Base-by-base conservation (phyloP, 2,113 vertebrate species). In the Pyxicephalus adspersus region DNA sequence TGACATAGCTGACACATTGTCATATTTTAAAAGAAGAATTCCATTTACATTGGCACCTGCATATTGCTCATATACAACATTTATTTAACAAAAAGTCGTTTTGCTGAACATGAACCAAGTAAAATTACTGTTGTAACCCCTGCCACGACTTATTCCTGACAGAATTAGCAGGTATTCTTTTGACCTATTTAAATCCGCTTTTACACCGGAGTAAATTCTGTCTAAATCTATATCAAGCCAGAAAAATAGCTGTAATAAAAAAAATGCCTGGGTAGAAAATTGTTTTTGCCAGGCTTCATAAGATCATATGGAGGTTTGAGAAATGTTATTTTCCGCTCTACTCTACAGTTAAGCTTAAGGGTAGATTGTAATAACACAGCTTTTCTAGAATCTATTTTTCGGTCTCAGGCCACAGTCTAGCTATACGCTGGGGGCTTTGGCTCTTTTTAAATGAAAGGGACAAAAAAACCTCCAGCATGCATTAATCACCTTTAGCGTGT, bases 261-360 rank as follows among this genome's bases (percentile, higher is more conserved):
- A 73, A 81, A 72, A 61, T 64, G 20, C 78, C 78, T 73, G 78
- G 78, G 78, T 54, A 73, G 67, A 81, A 81, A 81, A 81, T 81
- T 72, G 78, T 45, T 61, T 73, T 38, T 45, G 78, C 67, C 68
- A 64, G 68, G 58, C 67, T 64, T 73, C 13, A 72, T 73, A 81
- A 63, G 25, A 64, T 81, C 68, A 73, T 63, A 71, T 51, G 38
- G 55, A 51, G 68, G 67, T 23, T 25, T 73, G 68, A 81, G 73
- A 71, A 73, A 64, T 81, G 45, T 54, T 81, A 72, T 81, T 73
- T 80, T 81, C 57, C 34, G 55, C 78, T 80, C 57, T 60, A 19
- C 31, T 60, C 57, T 52, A 50, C 55, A 29, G 77, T 80, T 51
- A 63, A 61, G 65, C 66, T 60, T 71, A 51, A 61, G 57, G 57